A percentile compares a stretch with the other conserved stretches of the same genome.
Evolutionary conservation across 2,797 vertebrate genomes (phyloP).

Genomic region (Tympanoctomys barrerae): DNA sequence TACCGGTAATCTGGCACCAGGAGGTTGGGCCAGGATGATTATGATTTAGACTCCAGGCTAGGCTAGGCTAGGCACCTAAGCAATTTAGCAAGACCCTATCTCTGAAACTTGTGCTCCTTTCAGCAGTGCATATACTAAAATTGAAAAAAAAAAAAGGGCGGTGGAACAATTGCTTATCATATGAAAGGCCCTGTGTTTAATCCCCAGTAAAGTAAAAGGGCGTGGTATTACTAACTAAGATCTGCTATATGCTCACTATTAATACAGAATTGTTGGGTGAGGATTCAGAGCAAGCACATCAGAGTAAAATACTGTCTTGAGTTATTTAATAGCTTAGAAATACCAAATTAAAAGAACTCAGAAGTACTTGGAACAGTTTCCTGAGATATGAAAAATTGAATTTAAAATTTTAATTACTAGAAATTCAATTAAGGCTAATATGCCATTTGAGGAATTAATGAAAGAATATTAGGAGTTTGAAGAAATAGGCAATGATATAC

Average conservation of each 20-base stretch:
- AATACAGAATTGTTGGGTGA: neutral
- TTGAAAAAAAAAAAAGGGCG: neutral
- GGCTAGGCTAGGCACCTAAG: neutral
- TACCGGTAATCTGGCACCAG: neutral
- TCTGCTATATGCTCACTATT: neutral
- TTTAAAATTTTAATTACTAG: conserved; percentile 62
- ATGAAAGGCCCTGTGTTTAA: neutral
- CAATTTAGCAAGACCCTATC: neutral
- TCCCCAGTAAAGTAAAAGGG: neutral
- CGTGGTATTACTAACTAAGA: neutral
- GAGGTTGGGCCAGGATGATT: neutral
- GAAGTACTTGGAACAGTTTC: conserved; percentile 53
- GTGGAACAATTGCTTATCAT: neutral
- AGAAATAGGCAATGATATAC: neutral
- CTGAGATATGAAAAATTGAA: conserved; percentile 60
- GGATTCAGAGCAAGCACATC: neutral
- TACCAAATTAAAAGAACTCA: conserved; percentile 27
- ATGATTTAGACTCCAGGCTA: neutral
- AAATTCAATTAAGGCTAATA: conserved; percentile 46
- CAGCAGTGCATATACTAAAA: neutral
- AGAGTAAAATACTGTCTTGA: conserved; percentile 35
- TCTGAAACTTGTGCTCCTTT: neutral
- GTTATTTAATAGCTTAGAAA: conserved; percentile 57
- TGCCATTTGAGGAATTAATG: conserved; percentile 55
- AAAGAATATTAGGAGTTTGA: conserved; percentile 58